phyloP scores from a whole-genome alignment of 2,797 vertebrate species.

The Pseudopleuronectes americanus region DNA sequence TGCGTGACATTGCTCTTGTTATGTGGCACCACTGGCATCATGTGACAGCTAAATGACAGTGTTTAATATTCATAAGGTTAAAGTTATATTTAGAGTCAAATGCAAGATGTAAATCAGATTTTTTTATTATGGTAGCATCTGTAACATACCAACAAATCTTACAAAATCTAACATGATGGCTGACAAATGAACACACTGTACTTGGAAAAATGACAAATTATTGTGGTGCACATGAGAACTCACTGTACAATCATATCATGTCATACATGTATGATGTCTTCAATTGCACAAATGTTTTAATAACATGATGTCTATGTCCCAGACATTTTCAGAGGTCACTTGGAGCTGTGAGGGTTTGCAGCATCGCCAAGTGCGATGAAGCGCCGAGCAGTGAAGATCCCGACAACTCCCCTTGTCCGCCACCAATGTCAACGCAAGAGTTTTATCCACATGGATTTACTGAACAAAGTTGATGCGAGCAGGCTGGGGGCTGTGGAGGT shows the following conservation, averaged over 20 bases:
- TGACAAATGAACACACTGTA: slow-evolving; percentile 1
- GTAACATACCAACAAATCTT: neutral
- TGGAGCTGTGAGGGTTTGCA: slow-evolving; percentile 55
- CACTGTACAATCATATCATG: neutral
- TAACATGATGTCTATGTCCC: slow-evolving; percentile 8
- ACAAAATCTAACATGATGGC: slow-evolving; percentile 9
- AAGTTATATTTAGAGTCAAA: slow-evolving; percentile 50
- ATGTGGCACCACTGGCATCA: slow-evolving; percentile 64
- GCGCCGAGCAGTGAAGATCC: slow-evolving; percentile 63
- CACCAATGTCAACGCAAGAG: slow-evolving; percentile 73
- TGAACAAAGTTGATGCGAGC: slow-evolving; percentile 77
- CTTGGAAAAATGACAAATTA: neutral
- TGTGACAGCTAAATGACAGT: slow-evolving; percentile 51
- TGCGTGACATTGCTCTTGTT: slow-evolving; percentile 70
- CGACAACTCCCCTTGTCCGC: slow-evolving; percentile 72
- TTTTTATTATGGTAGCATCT: slow-evolving; percentile 20
- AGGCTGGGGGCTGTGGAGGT: slow-evolving; percentile 75
- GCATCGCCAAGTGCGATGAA: slow-evolving; percentile 46
- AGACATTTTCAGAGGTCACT: slow-evolving; percentile 58
- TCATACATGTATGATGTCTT: neutral
- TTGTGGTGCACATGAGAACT: neutral
- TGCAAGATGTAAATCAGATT: slow-evolving; percentile 7
- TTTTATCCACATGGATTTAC: slow-evolving; percentile 63
- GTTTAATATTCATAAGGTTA: slow-evolving; percentile 69
- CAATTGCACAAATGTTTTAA: slow-evolving; percentile 1